Base-by-base conservation (phyloP, 2,888 invertebrate genomes). In the Antitype chi region DNA sequence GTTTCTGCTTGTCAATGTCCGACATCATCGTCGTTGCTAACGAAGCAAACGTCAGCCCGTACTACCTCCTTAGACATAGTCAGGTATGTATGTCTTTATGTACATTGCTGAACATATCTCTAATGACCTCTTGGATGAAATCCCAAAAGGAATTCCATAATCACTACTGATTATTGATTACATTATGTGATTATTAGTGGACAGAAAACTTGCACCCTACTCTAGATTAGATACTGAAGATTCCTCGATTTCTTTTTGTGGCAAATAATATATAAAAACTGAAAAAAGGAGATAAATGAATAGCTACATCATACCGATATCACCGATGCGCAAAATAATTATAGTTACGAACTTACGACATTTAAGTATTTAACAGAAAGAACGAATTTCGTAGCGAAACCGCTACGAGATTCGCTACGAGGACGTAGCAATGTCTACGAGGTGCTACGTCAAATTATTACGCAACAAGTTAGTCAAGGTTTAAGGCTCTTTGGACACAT, bases 351-450 rank as follows among this genome's bases (percentile, higher is more conserved):
- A n/a, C n/a, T n/a, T n/a, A n/a, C n/a, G n/a, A n/a, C n/a, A n/a
- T n/a, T n/a, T n/a, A n/a, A n/a, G n/a, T 2, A 17, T 67, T n/a
- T 25, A 9, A n/a, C 6, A n/a, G 17, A 28, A 49, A 20, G 8
- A 23, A 8, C n/a, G 0, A 38, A 20, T 20, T 32, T 32, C 68
- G 57, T 68, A 57, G 32, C 68, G 7, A 2, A 20, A 4, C 13
- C 1, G 59, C 47, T 74, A 74, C 75, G 25, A 43, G 1, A 0
- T 52, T 13, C 23, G 70, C 80, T 80, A 78, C 80, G 83, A 43
- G 28, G 1, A 2, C 64, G 82, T 69, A 78, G 78, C 70, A 49
- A n/a, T 7, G 53, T 9, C 78, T 71, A 78, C 80, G 72, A 63
- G 25, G 5, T 47, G 78, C 78, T 78, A 78, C 80, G 80, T 9